A percentile compares a stretch with the other conserved stretches of the same genome.
Conservation (phyloP, 2,797 vertebrate genomes). For the Centropyge bicolor region DNA sequence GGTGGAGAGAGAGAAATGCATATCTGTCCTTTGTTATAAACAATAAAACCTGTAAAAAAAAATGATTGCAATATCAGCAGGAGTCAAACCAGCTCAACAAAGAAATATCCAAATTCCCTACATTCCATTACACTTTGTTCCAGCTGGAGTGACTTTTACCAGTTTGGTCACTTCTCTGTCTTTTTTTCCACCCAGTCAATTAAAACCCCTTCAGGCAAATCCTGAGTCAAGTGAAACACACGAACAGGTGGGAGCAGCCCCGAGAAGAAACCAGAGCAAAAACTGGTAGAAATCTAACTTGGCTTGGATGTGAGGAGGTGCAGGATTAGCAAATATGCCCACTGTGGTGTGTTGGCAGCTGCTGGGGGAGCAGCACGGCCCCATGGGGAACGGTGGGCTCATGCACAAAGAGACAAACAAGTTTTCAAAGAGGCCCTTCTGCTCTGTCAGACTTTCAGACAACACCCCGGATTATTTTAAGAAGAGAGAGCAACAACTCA, state of each 20-base stretch:
- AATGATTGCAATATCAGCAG: constrained; percentile 38
- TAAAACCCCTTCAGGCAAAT: constrained; percentile 21
- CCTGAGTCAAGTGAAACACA: not conserved
- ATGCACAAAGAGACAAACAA: constrained; percentile 64
- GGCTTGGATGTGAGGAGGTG: constrained; percentile 31
- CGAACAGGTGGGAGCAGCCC: constrained; percentile 2
- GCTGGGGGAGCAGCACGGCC: constrained; percentile 56
- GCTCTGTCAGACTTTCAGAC: constrained; percentile 62
- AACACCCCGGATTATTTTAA: constrained; percentile 82
- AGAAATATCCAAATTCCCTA: constrained; percentile 63
- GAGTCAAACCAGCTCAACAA: constrained; percentile 34
- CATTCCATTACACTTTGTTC: constrained; percentile 66
- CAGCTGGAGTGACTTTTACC: constrained; percentile 63
- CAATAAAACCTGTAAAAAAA: constrained; percentile 13
- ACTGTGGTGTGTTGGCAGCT: constrained; percentile 70
- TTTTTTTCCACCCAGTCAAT: constrained; percentile 43
- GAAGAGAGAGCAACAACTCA: constrained; percentile 62
- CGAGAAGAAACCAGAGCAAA: constrained; percentile 4
- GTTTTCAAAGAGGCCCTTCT: constrained; percentile 61
- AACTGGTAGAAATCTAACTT: not conserved
- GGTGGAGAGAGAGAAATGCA: not conserved
- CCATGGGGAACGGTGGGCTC: constrained; percentile 73
- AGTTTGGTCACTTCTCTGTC: constrained; percentile 41
- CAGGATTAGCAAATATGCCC: constrained; percentile 53
- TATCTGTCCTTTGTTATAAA: constrained; percentile 2